Evolutionary conservation across 1,140 invertebrate genomes (phyloP), one percentile per base, ranked within the genome.

Genomic region (Tetramorium simillimum): DNA sequence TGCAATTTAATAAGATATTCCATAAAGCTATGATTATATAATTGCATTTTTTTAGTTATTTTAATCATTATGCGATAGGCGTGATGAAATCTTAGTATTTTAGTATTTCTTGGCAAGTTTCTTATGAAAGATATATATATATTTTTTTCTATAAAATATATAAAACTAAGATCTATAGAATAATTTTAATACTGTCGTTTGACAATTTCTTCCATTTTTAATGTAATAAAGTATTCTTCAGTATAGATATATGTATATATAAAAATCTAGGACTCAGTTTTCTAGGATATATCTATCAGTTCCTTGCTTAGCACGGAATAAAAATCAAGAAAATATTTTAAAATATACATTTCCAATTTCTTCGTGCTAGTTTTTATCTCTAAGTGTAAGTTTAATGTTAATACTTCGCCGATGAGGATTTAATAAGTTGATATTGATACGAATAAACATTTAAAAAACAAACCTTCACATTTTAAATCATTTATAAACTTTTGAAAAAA

Each of bases 261-360:
- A 80, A 18, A 80, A 53, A 51, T 80, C 33, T 69, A 69, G 56
- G 21, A 81, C 16, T 63, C 3, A 49, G 24, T 16, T 70, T 28
- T 67, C 40, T 53, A 76, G 7, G 24, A 91, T 89, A 91, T 51
- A 87, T 88, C 88, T 91, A 92, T 91, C 86, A 92, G 89, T 91
- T 92, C 91, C 91, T 91, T 91, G 82, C 86, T 86, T 90, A 63
- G 88, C 88, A 87, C 69, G 81, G 89, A 91, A 89, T 91, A 87
- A 88, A 86, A 86, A 67, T 60, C 81, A 76, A 92, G 86, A 81
- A 85, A 91, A 86, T 16, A 56, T 88, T 43, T 85, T 58, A 53
- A 86, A 88, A 90, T 89, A 89, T 87, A 77, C 51, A 80, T 76
- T 3, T 73, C 73, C 75, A 60, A 84, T 73, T 58, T 49, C 1